A percentile compares a stretch with the other conserved stretches of the same genome.
Evolutionary conservation across 2,888 invertebrate genomes (phyloP).

Genomic region (Andrena marginata): DNA sequence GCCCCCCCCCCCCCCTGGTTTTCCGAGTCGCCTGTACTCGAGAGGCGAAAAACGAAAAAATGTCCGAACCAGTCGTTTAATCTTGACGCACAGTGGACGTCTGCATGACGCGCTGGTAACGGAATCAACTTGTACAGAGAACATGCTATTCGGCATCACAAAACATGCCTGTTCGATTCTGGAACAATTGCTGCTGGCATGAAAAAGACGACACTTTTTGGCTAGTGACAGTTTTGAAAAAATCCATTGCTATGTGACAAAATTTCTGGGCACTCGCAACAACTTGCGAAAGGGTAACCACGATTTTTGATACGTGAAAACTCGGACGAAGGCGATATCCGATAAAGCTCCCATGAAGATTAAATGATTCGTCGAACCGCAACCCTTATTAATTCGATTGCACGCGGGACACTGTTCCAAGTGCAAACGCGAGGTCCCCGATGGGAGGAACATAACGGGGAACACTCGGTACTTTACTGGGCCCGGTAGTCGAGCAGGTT

Average conservation of each 20-base stretch:
- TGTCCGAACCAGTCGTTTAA: not conserved
- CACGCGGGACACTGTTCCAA: not conserved
- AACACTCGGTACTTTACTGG: conserved; percentile 7
- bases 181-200: not conserved
- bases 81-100: not conserved
- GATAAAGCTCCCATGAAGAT: not conserved
- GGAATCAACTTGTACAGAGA: not conserved
- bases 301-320: no score
- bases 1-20: not conserved
- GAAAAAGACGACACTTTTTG: not conserved
- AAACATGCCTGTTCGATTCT: no score
- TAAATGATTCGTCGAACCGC: not conserved
- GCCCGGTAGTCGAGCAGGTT: conserved; percentile 4
- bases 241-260: no score
- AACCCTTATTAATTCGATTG: not conserved
- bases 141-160: not conserved
- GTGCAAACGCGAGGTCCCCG: not conserved
- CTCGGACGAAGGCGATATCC: no score
- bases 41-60: not conserved
- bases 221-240: no score
- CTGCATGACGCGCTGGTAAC: not conserved
- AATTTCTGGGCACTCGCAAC: no score
- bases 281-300: no score
- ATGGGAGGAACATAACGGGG: not conserved
- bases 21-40: not conserved